Conservation (phyloP, 2,797 vertebrate species). For the Prionace glauca region DNA sequence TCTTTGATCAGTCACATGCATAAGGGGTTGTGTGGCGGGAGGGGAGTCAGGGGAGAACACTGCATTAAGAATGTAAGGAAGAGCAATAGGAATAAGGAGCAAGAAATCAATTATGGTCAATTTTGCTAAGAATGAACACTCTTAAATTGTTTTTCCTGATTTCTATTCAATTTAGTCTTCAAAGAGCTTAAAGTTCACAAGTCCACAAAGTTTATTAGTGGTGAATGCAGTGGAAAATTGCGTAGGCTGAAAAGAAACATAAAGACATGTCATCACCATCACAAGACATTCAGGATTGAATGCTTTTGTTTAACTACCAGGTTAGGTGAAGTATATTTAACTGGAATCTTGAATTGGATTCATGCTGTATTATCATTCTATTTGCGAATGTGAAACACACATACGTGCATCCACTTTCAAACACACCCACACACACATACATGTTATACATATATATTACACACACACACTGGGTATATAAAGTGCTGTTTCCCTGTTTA, state of each 20-base stretch:
- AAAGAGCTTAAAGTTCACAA: background rate
- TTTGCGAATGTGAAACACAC: background rate
- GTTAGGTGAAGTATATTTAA: background rate
- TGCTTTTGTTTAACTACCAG: background rate
- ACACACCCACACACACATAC: no score
- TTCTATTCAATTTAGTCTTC: background rate
- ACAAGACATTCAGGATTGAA: background rate
- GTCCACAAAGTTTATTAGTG: background rate
- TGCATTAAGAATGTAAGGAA: background rate
- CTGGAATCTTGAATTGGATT: background rate
- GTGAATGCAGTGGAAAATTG: background rate
- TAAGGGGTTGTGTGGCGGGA: no score
- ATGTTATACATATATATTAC: background rate
- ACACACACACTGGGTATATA: background rate
- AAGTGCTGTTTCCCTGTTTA: background rate
- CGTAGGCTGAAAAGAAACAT: background rate
- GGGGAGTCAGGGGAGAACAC: background rate
- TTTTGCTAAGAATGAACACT: background rate
- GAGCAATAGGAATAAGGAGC: conserved; percentile 18
- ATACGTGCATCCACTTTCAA: no score
- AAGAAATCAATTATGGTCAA: conserved; percentile 27
- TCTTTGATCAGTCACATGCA: conserved; percentile 25
- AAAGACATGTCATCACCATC: background rate
- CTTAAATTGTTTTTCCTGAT: background rate
- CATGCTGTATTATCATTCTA: background rate